Percentiles rank a stretch among this genome's conserved stretches.
Evolutionary conservation across 2,888 invertebrate species (phyloP).

Genomic region (Candidula unifasciata): DNA sequence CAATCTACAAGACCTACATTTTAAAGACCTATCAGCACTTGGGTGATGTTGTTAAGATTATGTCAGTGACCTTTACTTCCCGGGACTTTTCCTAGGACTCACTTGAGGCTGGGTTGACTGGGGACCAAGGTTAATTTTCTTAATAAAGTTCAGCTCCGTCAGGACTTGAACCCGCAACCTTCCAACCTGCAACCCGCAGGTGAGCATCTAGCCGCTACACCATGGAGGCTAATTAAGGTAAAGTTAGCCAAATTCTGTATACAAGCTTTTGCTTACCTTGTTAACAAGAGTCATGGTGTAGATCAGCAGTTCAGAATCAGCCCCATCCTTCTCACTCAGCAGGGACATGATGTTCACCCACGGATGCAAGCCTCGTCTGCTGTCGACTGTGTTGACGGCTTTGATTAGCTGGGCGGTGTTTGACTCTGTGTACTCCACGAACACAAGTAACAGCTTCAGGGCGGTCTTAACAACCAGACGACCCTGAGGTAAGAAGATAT

Average conservation of each 20-base stretch:
- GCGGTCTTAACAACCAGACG: slow-evolving; percentile 98
- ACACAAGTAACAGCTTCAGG: slow-evolving; percentile 95
- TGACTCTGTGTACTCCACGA: slow-evolving; percentile 97
- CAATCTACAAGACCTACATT: too few relatives aligned
- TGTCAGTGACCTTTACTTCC: too few relatives aligned
- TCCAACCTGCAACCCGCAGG: too few relatives aligned
- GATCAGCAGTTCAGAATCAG: slow-evolving; percentile 95
- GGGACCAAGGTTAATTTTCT: too few relatives aligned
- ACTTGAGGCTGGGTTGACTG: too few relatives aligned
- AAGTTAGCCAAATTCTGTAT: neutral
- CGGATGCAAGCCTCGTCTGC: slow-evolving; percentile 79
- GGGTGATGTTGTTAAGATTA: too few relatives aligned
- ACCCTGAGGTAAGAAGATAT: slow-evolving; percentile 81
- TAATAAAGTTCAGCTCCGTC: too few relatives aligned
- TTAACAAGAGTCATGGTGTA: slow-evolving; percentile 98
- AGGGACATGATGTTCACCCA: slow-evolving; percentile 91
- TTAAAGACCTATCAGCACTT: too few relatives aligned
- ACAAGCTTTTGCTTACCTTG: slow-evolving; percentile 80
- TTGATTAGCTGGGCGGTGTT: slow-evolving; percentile 94
- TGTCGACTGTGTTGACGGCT: slow-evolving; percentile 87
- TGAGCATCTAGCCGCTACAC: too few relatives aligned
- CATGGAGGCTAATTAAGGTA: too few relatives aligned
- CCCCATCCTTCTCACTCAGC: slow-evolving; percentile 91
- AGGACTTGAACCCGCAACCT: too few relatives aligned
- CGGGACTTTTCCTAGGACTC: too few relatives aligned